Base-by-base conservation (phyloP, 2,113 vertebrate genomes). In the Crypturellus undulatus region DNA sequence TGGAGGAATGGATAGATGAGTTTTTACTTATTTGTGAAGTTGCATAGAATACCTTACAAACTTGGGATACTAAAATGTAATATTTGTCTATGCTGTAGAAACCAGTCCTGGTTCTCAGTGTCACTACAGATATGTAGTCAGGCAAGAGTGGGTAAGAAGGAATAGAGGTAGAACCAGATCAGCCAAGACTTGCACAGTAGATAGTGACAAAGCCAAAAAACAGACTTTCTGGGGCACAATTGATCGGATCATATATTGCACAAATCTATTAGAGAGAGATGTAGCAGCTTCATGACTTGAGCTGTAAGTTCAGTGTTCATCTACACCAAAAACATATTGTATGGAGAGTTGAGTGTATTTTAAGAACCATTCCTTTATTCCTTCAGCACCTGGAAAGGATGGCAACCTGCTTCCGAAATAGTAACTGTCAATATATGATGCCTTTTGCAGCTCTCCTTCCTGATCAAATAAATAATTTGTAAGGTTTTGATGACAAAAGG, bases 391-490 rank as follows among this genome's bases (percentile, higher is more conserved):
- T 97, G 79, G 89, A 89, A 95, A 96, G 97, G 97, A 96, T 93
- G 89, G 94, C 87, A 95, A 92, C 94, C 81, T 64, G 90, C 92
- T 17, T 93, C 89, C 59, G 75, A 95, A 94, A 95, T 93, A 95
- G 95, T 84, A 95, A 89, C 92, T 97, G 95, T 98, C 97, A 97
- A 97, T 98, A 97, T 93, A 84, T 92, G 93, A 97, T 97, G 90
- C 92, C 91, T 97, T 97, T 96, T 96, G 93, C 87, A 88, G 89
- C 84, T 96, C 87, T 95, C 91, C 94, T 97, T 97, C 70, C 84
- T 81, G 95, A 98, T 98, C 97, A 97, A 96, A 98, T 98, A 97
- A 98, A 98, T 98, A 98, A 98, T 98, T 98, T 98, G 97, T 97
- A 97, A 97, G 97, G 91, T 95, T 97, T 97, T 96, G 92, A 97